Evolutionary conservation across 2,888 invertebrate species (phyloP).

Genomic region (Dione vanillae): DNA sequence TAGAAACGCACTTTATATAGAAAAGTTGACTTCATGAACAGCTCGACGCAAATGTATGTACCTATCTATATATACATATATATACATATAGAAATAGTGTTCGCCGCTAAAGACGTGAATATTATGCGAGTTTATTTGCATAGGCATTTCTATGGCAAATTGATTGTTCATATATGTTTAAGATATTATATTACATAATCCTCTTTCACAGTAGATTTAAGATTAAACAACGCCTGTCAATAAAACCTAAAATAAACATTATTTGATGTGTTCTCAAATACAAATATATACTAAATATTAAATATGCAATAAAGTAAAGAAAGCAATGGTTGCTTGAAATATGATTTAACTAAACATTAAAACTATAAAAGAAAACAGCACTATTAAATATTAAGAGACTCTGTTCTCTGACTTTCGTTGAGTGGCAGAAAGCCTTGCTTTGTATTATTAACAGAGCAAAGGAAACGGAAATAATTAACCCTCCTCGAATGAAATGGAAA

Average conservation of each 20-base stretch:
- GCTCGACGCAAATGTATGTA: too few relatives aligned
- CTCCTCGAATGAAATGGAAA: too few relatives aligned
- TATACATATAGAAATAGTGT: not conserved
- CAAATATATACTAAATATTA: not conserved
- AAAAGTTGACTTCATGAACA: not conserved
- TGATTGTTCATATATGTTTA: conserved; percentile 11
- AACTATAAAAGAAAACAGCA: not conserved
- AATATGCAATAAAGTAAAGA: not conserved
- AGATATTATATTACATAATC: conserved; percentile 20
- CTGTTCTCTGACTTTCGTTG: too few relatives aligned
- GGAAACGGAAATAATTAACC: too few relatives aligned
- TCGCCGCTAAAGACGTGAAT: conserved; percentile 11
- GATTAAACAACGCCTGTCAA: not conserved
- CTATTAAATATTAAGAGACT: not conserved
- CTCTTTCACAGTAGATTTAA: not conserved
- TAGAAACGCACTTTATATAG: not conserved
- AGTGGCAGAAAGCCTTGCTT: too few relatives aligned
- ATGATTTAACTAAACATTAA: not conserved
- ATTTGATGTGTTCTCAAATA: conserved; percentile 1
- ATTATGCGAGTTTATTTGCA: conserved; percentile 23
- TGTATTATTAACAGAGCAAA: too few relatives aligned
- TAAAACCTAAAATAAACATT: conserved; percentile 4
- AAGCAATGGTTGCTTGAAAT: not conserved
- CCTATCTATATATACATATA: not conserved
- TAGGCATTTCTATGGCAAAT: not conserved